These are phyloP conservation scores for Drosophila tripunctata DNA, from an alignment of 2,888 invertebrate species.

Conservation along the genomic window DNA sequence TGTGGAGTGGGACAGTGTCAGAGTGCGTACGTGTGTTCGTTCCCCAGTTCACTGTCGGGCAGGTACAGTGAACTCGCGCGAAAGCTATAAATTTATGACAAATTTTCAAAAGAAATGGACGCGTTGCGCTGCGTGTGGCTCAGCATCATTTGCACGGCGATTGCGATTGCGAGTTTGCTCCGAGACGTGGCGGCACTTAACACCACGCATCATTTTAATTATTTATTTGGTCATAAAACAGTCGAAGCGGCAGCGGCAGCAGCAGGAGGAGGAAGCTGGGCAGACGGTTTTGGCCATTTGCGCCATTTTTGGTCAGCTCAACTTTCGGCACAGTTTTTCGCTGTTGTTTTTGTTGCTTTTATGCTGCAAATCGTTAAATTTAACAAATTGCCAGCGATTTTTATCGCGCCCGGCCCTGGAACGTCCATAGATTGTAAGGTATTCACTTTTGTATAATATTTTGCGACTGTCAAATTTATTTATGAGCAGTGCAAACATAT, in stretches of 20 bases:
- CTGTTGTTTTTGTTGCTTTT: slow-evolving; percentile 33
- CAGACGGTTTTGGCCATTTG: slow-evolving; percentile 25
- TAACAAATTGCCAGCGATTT: slow-evolving; percentile 80
- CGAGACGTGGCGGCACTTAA: slow-evolving; percentile 71
- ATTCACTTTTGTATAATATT: slow-evolving; percentile 22
- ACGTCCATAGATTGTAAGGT: slow-evolving; percentile 65
- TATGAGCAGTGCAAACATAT: slow-evolving; percentile 68
- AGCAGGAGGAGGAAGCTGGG: slow-evolving; percentile 47
- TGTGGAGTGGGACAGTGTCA: slow-evolving; percentile 40
- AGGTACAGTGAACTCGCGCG: slow-evolving; percentile 68
- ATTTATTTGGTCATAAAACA: slow-evolving; percentile 78
- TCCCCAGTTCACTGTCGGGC: slow-evolving; percentile 18
- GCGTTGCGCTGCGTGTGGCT: slow-evolving; percentile 68
- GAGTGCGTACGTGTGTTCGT: slow-evolving; percentile 57
- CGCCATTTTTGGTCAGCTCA: slow-evolving; percentile 39
- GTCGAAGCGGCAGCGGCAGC: too few species aligned
- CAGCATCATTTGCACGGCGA: slow-evolving; percentile 25
- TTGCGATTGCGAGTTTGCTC: too few species aligned
- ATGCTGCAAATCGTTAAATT: slow-evolving; percentile 74
- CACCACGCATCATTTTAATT: slow-evolving; percentile 79
- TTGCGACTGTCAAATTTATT: slow-evolving; percentile 67
- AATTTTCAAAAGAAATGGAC: slow-evolving; percentile 75
- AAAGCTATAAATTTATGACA: slow-evolving; percentile 78
- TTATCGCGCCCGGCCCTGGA: slow-evolving; percentile 72
- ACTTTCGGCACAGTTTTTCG: slow-evolving; percentile 70